Percentiles rank a stretch among this genome's conserved stretches.
Conservation (phyloP, 2,797 vertebrate species). For the Nannoperca obscura region DNA sequence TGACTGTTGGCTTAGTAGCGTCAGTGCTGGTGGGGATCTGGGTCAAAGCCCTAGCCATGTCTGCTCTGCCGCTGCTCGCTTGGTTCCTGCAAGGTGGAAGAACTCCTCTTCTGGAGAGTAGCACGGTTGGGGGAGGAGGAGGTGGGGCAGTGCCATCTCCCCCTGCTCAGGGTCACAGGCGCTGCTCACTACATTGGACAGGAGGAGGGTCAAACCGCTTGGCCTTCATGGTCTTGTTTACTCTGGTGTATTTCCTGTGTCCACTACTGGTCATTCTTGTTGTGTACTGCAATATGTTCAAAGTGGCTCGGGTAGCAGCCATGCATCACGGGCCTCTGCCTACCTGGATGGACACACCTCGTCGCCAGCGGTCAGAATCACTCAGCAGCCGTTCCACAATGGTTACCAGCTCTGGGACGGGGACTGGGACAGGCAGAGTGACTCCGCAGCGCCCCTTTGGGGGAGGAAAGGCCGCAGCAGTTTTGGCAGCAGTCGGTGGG, state of each 20-base stretch:
- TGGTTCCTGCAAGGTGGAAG: constrained; percentile 88
- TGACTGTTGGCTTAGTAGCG: constrained; percentile 93
- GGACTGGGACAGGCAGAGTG: constrained; percentile 86
- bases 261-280: constrained; percentile 95
- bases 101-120: constrained; percentile 77
- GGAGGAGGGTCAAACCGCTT: constrained; percentile 90
- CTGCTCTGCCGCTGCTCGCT: constrained; percentile 91
- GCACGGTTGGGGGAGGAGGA: constrained; percentile 66
- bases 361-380: constrained; percentile 91
- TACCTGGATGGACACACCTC: constrained; percentile 96
- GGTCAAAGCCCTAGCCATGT: constrained; percentile 96
- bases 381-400: constrained; percentile 97
- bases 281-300: constrained; percentile 99
- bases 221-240: constrained; percentile 95
- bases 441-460: constrained; percentile 94
- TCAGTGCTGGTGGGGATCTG: constrained; percentile 95
- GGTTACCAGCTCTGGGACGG: constrained; percentile 90
- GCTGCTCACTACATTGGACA: constrained; percentile 95
- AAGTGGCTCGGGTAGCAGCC: constrained; percentile 96
- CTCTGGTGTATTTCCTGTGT: constrained; percentile 94
- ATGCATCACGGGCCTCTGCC: constrained; percentile 96
- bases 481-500: constrained; percentile 93
- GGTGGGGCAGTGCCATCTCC: constrained; percentile 66
- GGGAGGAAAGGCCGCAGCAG: constrained; percentile 94
- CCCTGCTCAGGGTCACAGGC: constrained; percentile 78